Percentiles rank a stretch among this genome's conserved stretches.
These are phyloP conservation scores for Opisthocomus hoazin DNA, from an alignment of 2,113 vertebrate species.

Conservation along the genomic window DNA sequence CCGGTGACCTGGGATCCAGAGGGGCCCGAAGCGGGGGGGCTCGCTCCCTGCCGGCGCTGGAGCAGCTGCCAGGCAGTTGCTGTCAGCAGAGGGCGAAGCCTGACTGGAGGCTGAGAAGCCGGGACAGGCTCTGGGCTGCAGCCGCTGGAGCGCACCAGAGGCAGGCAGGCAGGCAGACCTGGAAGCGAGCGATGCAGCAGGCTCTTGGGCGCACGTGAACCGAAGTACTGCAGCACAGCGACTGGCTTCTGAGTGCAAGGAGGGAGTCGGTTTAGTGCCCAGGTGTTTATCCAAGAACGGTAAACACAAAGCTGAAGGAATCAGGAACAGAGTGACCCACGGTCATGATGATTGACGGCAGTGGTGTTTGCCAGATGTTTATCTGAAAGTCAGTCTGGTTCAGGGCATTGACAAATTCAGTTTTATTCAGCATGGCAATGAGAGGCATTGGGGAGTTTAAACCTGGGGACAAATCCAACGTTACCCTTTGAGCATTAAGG, in stretches of 20 bases:
- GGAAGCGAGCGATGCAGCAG: background rate
- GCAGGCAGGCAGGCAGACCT: background rate
- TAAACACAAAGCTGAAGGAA: background rate
- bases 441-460: background rate
- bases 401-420: background rate
- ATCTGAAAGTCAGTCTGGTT: background rate
- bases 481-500: background rate
- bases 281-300: background rate
- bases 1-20: background rate
- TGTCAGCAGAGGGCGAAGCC: constrained; percentile 21
- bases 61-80: background rate
- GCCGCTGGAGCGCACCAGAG: background rate
- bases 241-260: background rate
- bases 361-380: background rate
- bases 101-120: background rate
- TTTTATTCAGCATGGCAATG: background rate
- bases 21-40: background rate
- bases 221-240: background rate
- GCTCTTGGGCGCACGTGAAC: background rate
- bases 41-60: fast-evolving
- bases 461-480: background rate
- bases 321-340: fast-evolving
- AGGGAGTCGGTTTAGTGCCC: too few relatives aligned
- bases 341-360: background rate
- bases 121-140: background rate